These are phyloP conservation scores for Drosophila siamana DNA, from an alignment of 2,888 invertebrate genomes.

Conservation along the genomic window DNA sequence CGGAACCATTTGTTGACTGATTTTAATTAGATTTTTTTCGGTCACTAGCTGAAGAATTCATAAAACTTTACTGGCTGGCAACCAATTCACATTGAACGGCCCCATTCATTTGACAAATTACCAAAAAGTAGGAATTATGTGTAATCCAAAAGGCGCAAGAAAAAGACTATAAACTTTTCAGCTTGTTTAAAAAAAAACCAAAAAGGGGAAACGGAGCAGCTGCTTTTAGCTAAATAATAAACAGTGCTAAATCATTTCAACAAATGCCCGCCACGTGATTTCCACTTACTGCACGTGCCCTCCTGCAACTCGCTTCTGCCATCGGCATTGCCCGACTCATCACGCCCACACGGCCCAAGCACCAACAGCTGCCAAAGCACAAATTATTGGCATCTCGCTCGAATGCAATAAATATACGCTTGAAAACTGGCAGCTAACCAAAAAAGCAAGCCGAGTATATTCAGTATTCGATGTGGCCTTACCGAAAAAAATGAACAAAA, in stretches of 20 bases:
- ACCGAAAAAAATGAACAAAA: no score
- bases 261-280: conserved; percentile 78
- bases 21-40: conserved; percentile 70
- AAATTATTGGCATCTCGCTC: conserved; percentile 84
- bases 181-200: background rate
- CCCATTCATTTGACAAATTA: conserved; percentile 27
- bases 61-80: background rate
- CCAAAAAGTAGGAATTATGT: conserved; percentile 11
- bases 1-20: conserved; percentile 26
- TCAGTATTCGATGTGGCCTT: conserved; percentile 8
- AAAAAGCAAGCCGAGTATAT: conserved; percentile 9
- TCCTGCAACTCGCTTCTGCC: background rate
- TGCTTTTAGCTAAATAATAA: conserved; percentile 56
- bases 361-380: conserved; percentile 61
- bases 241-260: conserved; percentile 73
- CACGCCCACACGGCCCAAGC: conserved; percentile 17
- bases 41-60: background rate
- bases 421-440: conserved; percentile 74
- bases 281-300: conserved; percentile 70
- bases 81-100: background rate
- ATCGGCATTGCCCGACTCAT: background rate
- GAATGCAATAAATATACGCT: conserved; percentile 84
- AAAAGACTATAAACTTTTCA: background rate
- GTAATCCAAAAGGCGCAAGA: background rate
- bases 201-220: conserved; percentile 6